Conservation (phyloP, 2,797 vertebrate species). For the Holocentrus rufus region DNA sequence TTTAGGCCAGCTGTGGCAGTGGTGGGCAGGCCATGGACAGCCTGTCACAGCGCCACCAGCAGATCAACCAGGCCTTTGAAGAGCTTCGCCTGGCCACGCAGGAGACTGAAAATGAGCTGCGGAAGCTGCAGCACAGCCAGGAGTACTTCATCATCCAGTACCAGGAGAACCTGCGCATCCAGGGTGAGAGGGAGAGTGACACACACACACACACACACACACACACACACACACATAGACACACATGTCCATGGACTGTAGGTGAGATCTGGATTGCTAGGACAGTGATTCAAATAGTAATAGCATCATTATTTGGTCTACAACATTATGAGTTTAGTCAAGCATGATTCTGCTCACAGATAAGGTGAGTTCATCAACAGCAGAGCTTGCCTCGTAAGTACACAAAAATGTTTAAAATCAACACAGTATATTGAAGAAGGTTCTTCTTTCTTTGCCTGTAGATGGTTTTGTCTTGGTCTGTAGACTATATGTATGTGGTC, state of each 20-base stretch:
- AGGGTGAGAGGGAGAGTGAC: conserved; percentile 79
- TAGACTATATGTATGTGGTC: too few species aligned
- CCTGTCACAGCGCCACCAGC: conserved; percentile 94
- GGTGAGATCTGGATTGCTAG: too few species aligned
- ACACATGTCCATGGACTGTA: neutral
- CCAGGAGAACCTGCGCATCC: conserved; percentile 93
- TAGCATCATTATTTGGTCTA: too few species aligned
- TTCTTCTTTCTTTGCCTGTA: too few species aligned
- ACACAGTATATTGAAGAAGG: too few species aligned
- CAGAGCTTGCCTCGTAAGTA: too few species aligned
- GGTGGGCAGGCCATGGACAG: conserved; percentile 84
- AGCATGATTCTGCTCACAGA: too few species aligned
- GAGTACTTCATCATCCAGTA: conserved; percentile 99
- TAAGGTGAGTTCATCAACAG: too few species aligned
- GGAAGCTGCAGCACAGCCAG: conserved; percentile 95
- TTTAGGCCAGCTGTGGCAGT: conserved; percentile 83
- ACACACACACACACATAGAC: neutral
- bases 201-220: neutral
- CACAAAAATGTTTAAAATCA: too few species aligned
- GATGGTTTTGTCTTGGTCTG: too few species aligned
- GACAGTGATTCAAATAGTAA: too few species aligned
- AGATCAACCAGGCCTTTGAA: conserved; percentile 93
- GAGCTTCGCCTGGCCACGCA: conserved; percentile 87
- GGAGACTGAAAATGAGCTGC: conserved; percentile 92
- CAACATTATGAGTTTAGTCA: too few species aligned